Evolutionary conservation across 2,797 vertebrate genomes (phyloP).

Genomic region (Propithecus perrieri): DNA sequence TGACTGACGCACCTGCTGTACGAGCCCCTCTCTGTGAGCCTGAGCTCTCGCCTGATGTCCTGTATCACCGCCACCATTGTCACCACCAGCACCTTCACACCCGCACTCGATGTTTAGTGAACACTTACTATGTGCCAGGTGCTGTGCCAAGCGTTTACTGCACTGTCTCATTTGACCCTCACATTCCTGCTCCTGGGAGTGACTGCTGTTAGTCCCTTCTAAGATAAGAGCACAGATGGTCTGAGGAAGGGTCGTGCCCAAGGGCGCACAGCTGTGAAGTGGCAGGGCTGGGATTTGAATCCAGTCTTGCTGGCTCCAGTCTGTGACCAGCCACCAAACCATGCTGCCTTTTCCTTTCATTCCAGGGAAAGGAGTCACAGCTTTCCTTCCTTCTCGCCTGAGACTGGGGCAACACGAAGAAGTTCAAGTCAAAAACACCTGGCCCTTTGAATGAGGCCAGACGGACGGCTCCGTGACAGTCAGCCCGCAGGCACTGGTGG

Average conservation of each 20-base stretch:
- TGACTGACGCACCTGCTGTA: not conserved
- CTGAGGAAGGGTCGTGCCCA: not conserved
- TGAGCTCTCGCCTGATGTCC: not conserved
- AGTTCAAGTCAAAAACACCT: not conserved
- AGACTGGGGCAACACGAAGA: not conserved
- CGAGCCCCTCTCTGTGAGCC: not conserved
- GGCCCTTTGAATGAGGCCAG: not conserved
- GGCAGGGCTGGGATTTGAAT: not conserved
- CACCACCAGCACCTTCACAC: not conserved
- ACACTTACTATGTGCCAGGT: not conserved
- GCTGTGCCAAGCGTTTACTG: not conserved
- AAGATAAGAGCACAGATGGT: not conserved
- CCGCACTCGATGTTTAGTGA: not conserved
- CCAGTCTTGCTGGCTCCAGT: not conserved
- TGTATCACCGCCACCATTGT: fast-evolving
- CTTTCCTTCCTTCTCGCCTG: not conserved
- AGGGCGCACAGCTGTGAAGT: not conserved
- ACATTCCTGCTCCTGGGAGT: not conserved
- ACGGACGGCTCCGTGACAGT: not conserved
- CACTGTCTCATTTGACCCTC: not conserved
- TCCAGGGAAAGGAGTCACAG: not conserved
- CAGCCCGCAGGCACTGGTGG: not conserved
- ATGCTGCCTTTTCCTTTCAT: not conserved
- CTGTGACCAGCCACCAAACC: not conserved
- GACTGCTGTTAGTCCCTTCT: not conserved